Evolutionary conservation across 2,113 vertebrate genomes (phyloP).

Genomic region (Brachypodius melanocephalos): DNA sequence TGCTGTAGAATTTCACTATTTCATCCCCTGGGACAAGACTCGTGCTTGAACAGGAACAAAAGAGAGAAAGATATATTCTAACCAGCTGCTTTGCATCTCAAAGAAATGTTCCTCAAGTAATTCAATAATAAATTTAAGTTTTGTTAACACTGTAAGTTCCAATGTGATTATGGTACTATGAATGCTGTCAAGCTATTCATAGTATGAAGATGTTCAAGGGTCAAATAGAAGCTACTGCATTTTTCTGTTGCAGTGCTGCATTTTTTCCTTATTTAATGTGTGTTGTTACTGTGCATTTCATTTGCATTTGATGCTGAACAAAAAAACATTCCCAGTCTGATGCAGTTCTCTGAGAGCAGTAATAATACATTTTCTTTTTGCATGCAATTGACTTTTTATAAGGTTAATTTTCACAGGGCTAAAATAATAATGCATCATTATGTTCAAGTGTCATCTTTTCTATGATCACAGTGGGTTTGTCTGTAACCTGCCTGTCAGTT

Average conservation of each 20-base stretch:
- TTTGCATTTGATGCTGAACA: not conserved
- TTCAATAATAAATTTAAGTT: constrained; percentile 4
- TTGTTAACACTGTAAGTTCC: not conserved
- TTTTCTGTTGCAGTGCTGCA: not conserved
- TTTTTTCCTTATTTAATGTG: not conserved
- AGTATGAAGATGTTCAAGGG: not conserved
- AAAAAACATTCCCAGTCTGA: not conserved
- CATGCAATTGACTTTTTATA: not conserved
- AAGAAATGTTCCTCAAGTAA: not conserved
- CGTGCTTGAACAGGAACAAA: not conserved
- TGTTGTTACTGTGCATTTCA: not conserved
- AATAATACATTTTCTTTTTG: not conserved
- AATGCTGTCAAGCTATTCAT: not conserved
- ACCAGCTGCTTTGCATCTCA: not conserved
- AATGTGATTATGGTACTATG: not conserved
- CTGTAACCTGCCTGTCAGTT: constrained; percentile 7
- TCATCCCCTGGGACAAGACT: not conserved
- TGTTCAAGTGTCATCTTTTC: not conserved
- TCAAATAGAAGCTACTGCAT: not conserved
- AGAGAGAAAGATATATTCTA: not conserved
- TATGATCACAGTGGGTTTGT: not conserved
- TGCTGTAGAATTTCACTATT: not conserved
- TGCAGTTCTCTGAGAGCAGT: not conserved
- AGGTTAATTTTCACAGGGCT: constrained; percentile 20
- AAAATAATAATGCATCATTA: constrained; percentile 7